Evolutionary conservation across 2,113 vertebrate species (phyloP).

Genomic region (Alces alces): DNA sequence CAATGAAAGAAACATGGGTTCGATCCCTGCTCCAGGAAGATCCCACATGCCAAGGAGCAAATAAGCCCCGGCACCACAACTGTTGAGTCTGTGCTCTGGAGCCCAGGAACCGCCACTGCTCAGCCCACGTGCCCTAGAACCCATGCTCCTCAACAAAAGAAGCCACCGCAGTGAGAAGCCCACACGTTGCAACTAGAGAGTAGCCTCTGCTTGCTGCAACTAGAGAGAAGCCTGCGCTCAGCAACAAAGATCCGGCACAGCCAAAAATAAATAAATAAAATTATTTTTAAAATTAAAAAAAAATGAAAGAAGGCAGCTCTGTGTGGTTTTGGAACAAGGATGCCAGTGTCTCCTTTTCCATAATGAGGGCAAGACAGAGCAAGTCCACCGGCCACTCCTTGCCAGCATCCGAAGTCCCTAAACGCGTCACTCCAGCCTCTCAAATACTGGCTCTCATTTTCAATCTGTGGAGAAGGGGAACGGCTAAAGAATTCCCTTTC

Average conservation of each 20-base stretch:
- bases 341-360: not conserved
- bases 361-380: not conserved
- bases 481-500: conserved; percentile 60
- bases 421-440: not conserved
- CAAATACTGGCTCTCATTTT: not conserved
- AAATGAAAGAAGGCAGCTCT: not conserved
- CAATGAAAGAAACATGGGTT: not conserved
- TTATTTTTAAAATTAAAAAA: not conserved
- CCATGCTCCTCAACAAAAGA: not conserved
- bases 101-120: not conserved
- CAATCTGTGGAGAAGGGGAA: not conserved
- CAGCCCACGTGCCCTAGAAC: not conserved
- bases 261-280: not conserved
- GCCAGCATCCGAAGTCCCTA: not conserved
- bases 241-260: not conserved
- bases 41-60: not conserved
- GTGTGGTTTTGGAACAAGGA: not conserved
- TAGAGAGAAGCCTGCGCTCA: not conserved
- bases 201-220: not conserved
- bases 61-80: not conserved
- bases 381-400: not conserved
- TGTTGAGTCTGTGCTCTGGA: not conserved
- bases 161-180: not conserved
- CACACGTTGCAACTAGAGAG: not conserved
- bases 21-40: not conserved